These are phyloP conservation scores for human DNA, from an alignment of 2,113 vertebrate genomes.

Conservation along the genomic window GRCh38 chr5:35009501-35010000, in stretches of 20 bases:
- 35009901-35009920: background rate
- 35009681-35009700: background rate
- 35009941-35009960: no score
- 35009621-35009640: background rate
- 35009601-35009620: background rate
- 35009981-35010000: conserved; percentile 81
- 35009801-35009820: background rate
- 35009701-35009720: background rate
- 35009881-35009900: background rate
- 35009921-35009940: background rate
- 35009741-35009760: background rate
- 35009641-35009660: background rate
- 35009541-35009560: no score
- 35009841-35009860: no score
- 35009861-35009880: background rate
- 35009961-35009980: background rate
- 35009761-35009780: background rate
- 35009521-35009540: no score
- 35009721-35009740: background rate
- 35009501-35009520: no score
- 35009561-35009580: no score
- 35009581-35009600: no score
- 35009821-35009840: background rate
- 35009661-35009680: background rate
- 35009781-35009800: background rate